Percentiles rank a stretch among this genome's conserved stretches.
Conservation (phyloP, 2,888 invertebrate genomes). For the Camponotus fellah region DNA sequence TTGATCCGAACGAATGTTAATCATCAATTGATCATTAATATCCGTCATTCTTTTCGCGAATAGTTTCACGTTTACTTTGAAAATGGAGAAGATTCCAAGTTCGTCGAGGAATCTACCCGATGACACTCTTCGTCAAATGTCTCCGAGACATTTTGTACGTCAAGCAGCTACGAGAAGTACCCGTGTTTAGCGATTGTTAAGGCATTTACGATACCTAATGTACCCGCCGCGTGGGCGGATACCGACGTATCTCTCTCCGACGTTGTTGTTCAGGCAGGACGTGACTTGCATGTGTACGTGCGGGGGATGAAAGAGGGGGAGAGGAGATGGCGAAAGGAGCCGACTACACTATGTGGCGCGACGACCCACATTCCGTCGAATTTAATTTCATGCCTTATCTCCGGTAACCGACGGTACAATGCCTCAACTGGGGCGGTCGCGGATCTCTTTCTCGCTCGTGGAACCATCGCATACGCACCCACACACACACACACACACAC, state of each 20-base stretch:
- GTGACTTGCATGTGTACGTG: conserved; percentile 18
- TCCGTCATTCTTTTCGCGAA: too few species aligned
- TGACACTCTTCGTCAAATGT: background rate
- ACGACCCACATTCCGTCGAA: conserved; percentile 81
- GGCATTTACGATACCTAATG: background rate
- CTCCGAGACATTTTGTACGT: background rate
- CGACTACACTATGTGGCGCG: conserved; percentile 56
- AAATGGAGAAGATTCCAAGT: background rate
- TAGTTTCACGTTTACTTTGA: background rate
- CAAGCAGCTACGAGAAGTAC: background rate
- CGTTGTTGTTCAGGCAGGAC: conserved; percentile 47
- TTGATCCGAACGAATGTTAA: background rate
- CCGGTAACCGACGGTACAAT: conserved; percentile 77
- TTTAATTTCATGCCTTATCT: conserved; percentile 83
- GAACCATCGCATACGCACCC: background rate
- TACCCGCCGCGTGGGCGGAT: background rate
- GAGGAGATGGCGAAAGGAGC: conserved; percentile 56
- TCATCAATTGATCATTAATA: background rate
- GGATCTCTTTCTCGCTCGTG: conserved; percentile 72
- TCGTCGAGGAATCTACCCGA: background rate
- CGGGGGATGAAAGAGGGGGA: too few species aligned
- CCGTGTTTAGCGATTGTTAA: background rate
- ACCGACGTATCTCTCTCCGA: conserved; percentile 32
- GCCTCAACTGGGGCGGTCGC: conserved; percentile 78
- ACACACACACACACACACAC: too few species aligned